Evolutionary conservation across 2,113 vertebrate species (phyloP).

Genomic region (Aspidoscelis tigris): DNA sequence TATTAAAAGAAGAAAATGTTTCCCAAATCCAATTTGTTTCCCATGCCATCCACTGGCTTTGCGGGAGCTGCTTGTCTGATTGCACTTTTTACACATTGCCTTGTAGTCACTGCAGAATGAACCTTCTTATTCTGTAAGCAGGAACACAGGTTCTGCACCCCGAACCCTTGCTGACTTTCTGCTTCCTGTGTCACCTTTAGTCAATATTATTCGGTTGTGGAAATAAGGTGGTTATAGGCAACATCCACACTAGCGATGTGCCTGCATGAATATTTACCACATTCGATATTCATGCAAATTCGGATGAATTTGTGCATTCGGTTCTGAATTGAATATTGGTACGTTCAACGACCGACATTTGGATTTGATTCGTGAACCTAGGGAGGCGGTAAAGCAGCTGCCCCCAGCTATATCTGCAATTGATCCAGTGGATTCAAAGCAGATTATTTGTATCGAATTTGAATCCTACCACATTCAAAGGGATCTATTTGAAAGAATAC

Average conservation of each 20-base stretch:
- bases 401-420: too few species aligned
- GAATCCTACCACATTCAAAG: too few species aligned
- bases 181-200: neutral
- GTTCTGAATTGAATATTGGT: too few species aligned
- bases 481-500: too few species aligned
- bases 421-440: too few species aligned
- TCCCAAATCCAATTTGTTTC: conserved; percentile 23
- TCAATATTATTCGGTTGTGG: neutral
- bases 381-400: too few species aligned
- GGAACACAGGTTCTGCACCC: neutral
- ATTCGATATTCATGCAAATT: too few species aligned
- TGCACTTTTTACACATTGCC: neutral
- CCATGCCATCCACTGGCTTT: neutral
- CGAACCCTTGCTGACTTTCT: neutral
- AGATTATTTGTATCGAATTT: too few species aligned
- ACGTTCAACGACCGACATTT: too few species aligned
- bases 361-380: too few species aligned
- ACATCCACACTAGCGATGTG: neutral
- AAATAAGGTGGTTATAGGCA: neutral
- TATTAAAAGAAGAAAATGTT: neutral
- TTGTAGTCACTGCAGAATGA: neutral
- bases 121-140: neutral
- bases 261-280: too few species aligned
- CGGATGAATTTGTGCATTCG: too few species aligned
- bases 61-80: neutral